Conservation (phyloP, 92 coral and sea anemone species). For the Palythoa grandis region DNA sequence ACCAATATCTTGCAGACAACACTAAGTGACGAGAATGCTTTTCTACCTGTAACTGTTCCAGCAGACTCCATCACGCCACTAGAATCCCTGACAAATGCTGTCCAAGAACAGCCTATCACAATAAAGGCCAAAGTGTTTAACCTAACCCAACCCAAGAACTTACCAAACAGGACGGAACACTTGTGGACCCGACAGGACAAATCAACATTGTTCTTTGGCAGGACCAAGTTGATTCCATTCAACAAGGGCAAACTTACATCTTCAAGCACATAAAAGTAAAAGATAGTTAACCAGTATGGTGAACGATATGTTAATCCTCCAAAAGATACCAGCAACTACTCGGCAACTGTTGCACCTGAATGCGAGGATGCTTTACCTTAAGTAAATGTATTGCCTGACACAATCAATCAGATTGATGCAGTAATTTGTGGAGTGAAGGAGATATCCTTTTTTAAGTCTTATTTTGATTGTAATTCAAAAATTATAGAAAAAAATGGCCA, state of each 20-base stretch:
- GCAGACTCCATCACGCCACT: slow-evolving; percentile 40
- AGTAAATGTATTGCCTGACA: slow-evolving; percentile 39
- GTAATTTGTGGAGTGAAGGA: slow-evolving; percentile 38
- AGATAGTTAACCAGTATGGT: slow-evolving; percentile 29
- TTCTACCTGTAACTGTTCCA: slow-evolving; percentile 43
- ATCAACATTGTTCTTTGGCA: slow-evolving; percentile 42
- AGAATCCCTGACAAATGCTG: slow-evolving; percentile 48
- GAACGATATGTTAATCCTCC: slow-evolving; percentile 54
- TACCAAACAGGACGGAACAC: slow-evolving; percentile 37
- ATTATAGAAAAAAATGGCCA: not conserved
- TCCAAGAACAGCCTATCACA: slow-evolving; percentile 43
- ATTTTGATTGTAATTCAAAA: not conserved
- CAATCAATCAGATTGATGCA: slow-evolving; percentile 6
- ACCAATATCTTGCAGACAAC: not conserved
- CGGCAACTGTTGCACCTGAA: not conserved
- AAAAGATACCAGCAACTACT: slow-evolving; percentile 28
- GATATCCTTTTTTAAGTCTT: not conserved
- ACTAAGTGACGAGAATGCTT: not conserved
- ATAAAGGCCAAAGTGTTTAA: slow-evolving; percentile 49
- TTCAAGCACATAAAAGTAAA: slow-evolving; percentile 42
- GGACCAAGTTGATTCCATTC: slow-evolving; percentile 26
- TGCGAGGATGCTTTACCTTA: slow-evolving; percentile 40
- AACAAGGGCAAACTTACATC: slow-evolving; percentile 36
- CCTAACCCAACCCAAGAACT: slow-evolving; percentile 1
- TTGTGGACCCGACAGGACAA: slow-evolving; percentile 47